These are phyloP conservation scores for Myrmophylax atrothorax DNA, from an alignment of 2,113 vertebrate genomes.

Conservation along the genomic window DNA sequence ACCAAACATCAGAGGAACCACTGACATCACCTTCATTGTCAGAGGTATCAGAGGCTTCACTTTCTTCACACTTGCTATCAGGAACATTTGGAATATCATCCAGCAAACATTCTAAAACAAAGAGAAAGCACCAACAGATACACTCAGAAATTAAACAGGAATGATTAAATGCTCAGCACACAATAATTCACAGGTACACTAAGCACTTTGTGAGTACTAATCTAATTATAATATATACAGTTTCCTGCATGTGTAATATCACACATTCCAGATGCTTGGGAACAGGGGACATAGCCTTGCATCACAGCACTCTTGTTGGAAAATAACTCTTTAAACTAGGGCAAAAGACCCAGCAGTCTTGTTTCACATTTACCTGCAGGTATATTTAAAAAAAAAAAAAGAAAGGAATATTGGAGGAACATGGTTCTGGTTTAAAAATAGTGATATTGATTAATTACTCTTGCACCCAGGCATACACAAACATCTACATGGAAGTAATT, in stretches of 20 bases:
- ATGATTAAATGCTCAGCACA: background rate
- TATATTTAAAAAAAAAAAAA: background rate
- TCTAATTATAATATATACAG: background rate
- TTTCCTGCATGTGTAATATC: background rate
- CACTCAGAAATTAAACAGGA: background rate
- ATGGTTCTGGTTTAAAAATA: background rate
- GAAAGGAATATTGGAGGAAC: background rate
- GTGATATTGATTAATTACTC: background rate
- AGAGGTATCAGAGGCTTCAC: background rate
- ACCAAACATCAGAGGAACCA: background rate
- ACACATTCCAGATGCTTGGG: background rate
- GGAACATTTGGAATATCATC: background rate
- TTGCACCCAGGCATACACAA: background rate
- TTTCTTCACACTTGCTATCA: background rate
- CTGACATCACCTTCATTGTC: background rate
- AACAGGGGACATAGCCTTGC: background rate
- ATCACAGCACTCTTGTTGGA: background rate
- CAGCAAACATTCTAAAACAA: conserved; percentile 2
- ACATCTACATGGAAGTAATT: background rate
- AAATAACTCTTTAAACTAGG: background rate
- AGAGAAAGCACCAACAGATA: background rate
- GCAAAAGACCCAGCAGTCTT: background rate
- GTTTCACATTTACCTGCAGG: background rate
- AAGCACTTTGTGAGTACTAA: background rate
- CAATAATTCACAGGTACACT: background rate